Conservation (phyloP, 2,113 vertebrate genomes). For the Istiophorus platypterus region DNA sequence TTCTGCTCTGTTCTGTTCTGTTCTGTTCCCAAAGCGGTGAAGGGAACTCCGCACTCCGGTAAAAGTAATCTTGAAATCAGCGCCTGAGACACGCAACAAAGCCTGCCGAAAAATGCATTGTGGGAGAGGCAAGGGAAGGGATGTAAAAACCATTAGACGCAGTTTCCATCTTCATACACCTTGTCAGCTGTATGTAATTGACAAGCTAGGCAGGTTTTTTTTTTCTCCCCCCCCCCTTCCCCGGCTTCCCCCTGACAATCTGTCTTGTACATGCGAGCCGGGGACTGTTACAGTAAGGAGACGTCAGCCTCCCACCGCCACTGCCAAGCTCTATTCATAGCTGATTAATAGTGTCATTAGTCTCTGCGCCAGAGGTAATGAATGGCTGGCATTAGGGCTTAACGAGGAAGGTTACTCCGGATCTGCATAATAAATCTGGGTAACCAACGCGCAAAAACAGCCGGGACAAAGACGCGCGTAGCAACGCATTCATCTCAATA, state of each 20-base stretch:
- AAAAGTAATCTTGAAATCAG: constrained; percentile 6
- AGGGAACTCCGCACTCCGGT: neutral
- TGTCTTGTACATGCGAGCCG: constrained; percentile 66
- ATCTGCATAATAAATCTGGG: constrained; percentile 77
- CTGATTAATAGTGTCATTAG: constrained; percentile 83
- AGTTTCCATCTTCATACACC: constrained; percentile 17
- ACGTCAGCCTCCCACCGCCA: constrained; percentile 60
- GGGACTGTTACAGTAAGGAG: constrained; percentile 75
- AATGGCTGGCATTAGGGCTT: constrained; percentile 82
- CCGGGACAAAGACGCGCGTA: constrained; percentile 52
- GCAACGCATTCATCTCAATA: constrained; percentile 60
- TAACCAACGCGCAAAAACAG: constrained; percentile 58
- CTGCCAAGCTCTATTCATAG: constrained; percentile 75
- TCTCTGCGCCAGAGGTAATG: constrained; percentile 78
- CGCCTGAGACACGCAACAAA: neutral
- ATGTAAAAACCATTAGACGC: constrained; percentile 20
- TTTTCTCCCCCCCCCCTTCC: too few relatives aligned
- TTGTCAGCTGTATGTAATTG: constrained; percentile 53
- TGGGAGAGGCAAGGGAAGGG: neutral
- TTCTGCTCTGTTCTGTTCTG: too few relatives aligned
- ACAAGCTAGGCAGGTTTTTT: constrained; percentile 60
- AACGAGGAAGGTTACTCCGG: constrained; percentile 80
- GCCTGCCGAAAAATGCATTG: neutral
- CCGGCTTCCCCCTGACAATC: constrained; percentile 69
- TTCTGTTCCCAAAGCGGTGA: constrained; percentile 7